phyloP scores from a whole-genome alignment of 2,888 invertebrate species.

The Callyntrura guangdongensis region DNA sequence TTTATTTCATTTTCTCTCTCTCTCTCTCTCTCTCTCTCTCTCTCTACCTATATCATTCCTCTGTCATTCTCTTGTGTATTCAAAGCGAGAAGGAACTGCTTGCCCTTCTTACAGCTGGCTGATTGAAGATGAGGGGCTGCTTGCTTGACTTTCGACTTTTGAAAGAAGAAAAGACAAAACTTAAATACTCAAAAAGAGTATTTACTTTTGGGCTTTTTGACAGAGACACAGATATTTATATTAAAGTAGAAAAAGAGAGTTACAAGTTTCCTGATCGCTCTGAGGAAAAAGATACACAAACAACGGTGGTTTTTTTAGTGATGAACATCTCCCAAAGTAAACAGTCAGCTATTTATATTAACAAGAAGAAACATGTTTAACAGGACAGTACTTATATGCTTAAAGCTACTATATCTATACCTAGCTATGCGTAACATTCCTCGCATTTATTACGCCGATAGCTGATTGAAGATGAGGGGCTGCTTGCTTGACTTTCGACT shows the following conservation, averaged over 20 bases:
- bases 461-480: neutral
- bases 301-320: no score
- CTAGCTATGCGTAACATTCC: no score
- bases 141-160: conserved; percentile 3
- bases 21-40: no score
- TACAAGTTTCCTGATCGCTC: no score
- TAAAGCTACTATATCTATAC: no score
- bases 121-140: neutral
- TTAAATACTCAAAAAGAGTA: neutral
- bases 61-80: no score
- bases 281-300: no score
- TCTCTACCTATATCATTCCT: no score
- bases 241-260: no score
- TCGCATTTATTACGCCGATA: no score
- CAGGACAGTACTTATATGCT: conserved; percentile 28
- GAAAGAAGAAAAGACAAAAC: neutral
- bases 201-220: conserved; percentile 7
- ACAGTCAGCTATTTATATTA: conserved; percentile 28
- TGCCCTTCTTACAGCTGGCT: conserved; percentile 3
- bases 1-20: conserved; percentile 23
- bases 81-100: conserved; percentile 13
- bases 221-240: neutral
- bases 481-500: neutral
- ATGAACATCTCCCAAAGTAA: conserved; percentile 44
- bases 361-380: neutral